Conservation (phyloP, 2,113 vertebrate species). For the Azemiops feae region DNA sequence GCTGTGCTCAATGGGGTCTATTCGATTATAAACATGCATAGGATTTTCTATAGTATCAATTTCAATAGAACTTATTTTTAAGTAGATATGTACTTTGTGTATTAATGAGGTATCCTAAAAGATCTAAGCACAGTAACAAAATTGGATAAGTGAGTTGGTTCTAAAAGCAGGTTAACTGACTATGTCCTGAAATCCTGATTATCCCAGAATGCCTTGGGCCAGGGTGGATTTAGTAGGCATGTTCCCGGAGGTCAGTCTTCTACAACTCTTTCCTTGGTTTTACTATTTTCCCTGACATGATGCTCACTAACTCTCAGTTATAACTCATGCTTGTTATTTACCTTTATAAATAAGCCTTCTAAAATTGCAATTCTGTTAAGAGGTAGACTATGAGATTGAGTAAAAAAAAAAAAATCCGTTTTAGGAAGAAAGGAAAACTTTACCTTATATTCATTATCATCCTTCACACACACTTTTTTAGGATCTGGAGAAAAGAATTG, state of each 20-base stretch:
- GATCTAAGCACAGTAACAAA: not conserved
- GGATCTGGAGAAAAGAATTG: conserved; percentile 67
- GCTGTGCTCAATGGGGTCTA: not conserved
- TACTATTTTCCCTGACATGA: not conserved
- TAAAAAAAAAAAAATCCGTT: not conserved
- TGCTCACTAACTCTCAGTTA: not conserved
- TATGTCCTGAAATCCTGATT: not conserved
- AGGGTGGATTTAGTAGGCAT: not conserved
- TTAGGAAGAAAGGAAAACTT: conserved; percentile 36
- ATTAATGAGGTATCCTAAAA: not conserved
- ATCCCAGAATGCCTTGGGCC: not conserved
- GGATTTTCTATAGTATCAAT: not conserved
- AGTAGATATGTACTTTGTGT: not conserved
- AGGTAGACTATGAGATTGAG: not conserved
- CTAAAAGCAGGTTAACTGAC: not conserved
- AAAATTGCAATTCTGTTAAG: not conserved
- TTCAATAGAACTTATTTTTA: not conserved
- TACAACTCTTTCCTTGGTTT: not conserved
- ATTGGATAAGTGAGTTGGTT: not conserved
- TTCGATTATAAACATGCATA: not conserved
- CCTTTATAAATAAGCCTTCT: not conserved
- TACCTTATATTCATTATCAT: conserved; percentile 83
- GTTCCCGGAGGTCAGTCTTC: not conserved
- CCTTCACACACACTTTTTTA: conserved; percentile 84
- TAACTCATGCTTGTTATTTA: not conserved